phyloP scores from a whole-genome alignment of 2,888 invertebrate species.

The Girardia tigrina region DNA sequence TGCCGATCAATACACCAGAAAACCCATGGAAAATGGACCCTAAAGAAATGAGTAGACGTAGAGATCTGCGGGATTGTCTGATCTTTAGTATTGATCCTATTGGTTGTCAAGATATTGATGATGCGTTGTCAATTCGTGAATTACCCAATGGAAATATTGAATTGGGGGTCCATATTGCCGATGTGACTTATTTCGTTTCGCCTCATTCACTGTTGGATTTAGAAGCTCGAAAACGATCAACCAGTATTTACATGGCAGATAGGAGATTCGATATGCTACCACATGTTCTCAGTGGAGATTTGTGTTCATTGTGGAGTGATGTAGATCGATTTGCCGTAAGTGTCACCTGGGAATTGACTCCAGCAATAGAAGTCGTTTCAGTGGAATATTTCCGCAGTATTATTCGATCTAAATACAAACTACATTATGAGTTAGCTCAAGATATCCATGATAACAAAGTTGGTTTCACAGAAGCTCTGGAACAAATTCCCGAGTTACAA shows the following conservation, averaged over 20 bases:
- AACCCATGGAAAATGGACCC: slow-evolving; percentile 42
- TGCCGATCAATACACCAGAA: slow-evolving; percentile 42
- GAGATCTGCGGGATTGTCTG: slow-evolving; percentile 44
- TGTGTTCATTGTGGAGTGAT: slow-evolving; percentile 46
- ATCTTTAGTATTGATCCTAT: slow-evolving; percentile 49
- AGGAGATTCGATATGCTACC: slow-evolving; percentile 49
- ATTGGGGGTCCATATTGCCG: slow-evolving; percentile 43
- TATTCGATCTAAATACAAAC: slow-evolving; percentile 43
- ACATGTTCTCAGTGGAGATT: slow-evolving; percentile 44
- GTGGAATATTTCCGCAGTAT: slow-evolving; percentile 43
- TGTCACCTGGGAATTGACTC: slow-evolving; percentile 46
- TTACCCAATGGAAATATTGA: slow-evolving; percentile 24
- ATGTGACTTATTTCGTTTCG: slow-evolving; percentile 41
- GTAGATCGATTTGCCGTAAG: slow-evolving; percentile 49
- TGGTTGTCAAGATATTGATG: slow-evolving; percentile 50
- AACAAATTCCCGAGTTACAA: background rate
- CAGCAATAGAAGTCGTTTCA: slow-evolving; percentile 41
- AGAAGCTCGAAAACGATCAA: slow-evolving; percentile 40
- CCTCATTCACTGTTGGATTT: slow-evolving; percentile 40
- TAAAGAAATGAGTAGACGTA: slow-evolving; percentile 40
- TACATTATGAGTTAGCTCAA: slow-evolving; percentile 47
- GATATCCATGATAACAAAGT: slow-evolving; percentile 41
- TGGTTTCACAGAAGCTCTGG: slow-evolving; percentile 26
- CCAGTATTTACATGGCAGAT: slow-evolving; percentile 39
- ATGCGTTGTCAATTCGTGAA: slow-evolving; percentile 45